Evolutionary conservation across 23 tunicate species (phyloP).

Genomic region (Styela plicata): DNA sequence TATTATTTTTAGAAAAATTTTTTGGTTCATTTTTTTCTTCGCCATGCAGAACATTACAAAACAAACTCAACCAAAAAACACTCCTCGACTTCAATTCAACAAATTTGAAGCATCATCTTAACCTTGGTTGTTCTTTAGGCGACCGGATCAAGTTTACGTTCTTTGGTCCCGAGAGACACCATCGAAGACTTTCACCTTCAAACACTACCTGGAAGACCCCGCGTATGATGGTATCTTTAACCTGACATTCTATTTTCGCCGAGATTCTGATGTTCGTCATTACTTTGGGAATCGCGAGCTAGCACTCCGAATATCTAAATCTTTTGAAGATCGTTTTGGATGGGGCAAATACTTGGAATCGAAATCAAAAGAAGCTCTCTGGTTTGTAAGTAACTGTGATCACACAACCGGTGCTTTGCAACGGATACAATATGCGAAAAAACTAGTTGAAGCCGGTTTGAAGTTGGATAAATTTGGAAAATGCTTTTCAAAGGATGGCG

Average conservation of each 20-base stretch:
- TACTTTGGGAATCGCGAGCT: conserved; percentile 38
- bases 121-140: conserved; percentile 30
- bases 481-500: conserved; percentile 29
- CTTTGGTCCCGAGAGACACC: conserved; percentile 68
- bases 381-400: conserved; percentile 79
- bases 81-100: too few species aligned
- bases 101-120: too few species aligned
- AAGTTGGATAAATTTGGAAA: conserved; percentile 74
- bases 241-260: conserved; percentile 35
- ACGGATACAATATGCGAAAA: conserved; percentile 56
- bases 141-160: conserved; percentile 42
- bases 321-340: conserved; percentile 15
- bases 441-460: conserved; percentile 59
- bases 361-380: conserved; percentile 45
- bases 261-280: conserved; percentile 40
- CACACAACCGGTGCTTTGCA: conserved; percentile 47
- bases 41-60: too few species aligned
- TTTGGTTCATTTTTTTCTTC: too few species aligned
- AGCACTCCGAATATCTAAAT: conserved; percentile 37
- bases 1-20: too few species aligned
- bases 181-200: conserved; percentile 36
- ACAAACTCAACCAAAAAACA: too few species aligned
- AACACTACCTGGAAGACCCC: conserved; percentile 31
- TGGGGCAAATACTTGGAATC: conserved; percentile 12
- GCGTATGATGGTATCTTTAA: conserved; percentile 48